Base-by-base conservation (phyloP, 2,888 invertebrate species). In the Drosophila macrospina region DNA sequence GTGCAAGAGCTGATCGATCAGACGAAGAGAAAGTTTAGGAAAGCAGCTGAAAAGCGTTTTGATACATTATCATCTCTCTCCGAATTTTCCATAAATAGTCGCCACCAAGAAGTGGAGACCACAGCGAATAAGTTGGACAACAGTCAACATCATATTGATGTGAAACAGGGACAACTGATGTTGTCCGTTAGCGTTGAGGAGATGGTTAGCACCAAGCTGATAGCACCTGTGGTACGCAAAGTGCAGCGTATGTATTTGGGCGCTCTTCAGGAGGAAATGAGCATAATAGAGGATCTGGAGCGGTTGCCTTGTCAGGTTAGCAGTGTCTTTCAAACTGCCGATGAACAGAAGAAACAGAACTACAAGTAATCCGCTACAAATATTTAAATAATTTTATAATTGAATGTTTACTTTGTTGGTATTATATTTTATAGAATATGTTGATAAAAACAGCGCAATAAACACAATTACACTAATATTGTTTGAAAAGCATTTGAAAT, bases 141-240 rank as follows among this genome's bases (percentile, higher is more conserved):
- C 2, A 32, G 10, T 5, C 41, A 41, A 4, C n/a, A 20, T 4
- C 32, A 10, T 2, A 28, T 2, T 8, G 30, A n/a, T 1, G 5
- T 5, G 1, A 28, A 26, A 6, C 26, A 24, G 10, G 47, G 47
- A 0, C 10, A 13, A 11, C 47, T 47, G 2, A 32, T 47, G 47
- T 7, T 47, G 32, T 42, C 56, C 0, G 69, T 77, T 4, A 75
- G 67, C 13, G 42, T 56, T 1, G 82, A 87, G 50, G 91, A 89
- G 51, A 39, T 90, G 0, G 83, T 91, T 1, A 83, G 69, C 26
- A 72, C 80, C 0, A 89, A 82, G 50, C 81, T 91, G 0, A 87
- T 91, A 16, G 80, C 84, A 45, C 91, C 91, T 2, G 84, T 91
- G 74, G 74, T 89, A 20, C 87, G 81, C 2, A 89, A 86, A 28